A percentile compares a stretch with the other conserved stretches of the same genome.
Conservation (phyloP, 1,140 invertebrate species). For the Venturia canescens region DNA sequence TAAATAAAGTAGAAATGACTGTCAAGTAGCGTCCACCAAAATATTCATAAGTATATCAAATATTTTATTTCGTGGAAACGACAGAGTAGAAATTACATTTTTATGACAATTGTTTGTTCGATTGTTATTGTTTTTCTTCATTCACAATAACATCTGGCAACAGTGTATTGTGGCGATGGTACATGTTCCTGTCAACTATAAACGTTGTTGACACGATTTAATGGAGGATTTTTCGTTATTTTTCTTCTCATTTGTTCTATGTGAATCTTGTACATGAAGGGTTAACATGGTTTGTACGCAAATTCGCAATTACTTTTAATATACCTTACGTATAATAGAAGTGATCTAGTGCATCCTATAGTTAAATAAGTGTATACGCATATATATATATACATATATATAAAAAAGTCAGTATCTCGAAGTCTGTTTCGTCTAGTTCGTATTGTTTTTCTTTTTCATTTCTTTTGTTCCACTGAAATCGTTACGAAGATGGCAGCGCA, state of each 20-base stretch:
- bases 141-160: background rate
- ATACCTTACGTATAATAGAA: constrained; percentile 5
- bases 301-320: background rate
- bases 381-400: constrained; percentile 3
- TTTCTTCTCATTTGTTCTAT: background rate
- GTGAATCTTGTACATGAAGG: constrained; percentile 14
- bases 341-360: constrained; percentile 16
- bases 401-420: background rate
- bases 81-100: constrained; percentile 1
- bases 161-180: background rate
- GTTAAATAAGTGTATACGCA: constrained; percentile 6
- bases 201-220: too few relatives aligned
- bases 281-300: constrained; percentile 6
- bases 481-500: constrained; percentile 1
- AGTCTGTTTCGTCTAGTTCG: background rate
- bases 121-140: background rate
- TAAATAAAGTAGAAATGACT: too few relatives aligned
- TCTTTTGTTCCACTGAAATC: background rate
- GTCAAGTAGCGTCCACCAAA: background rate
- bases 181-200: background rate
- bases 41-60: background rate
- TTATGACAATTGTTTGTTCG: background rate
- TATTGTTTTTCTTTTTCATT: background rate
- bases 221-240: too few relatives aligned
- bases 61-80: constrained; percentile 12